A percentile compares a stretch with the other conserved stretches of the same genome.
Conservation (phyloP, 2,888 invertebrate species). For the Furcula furcula region DNA sequence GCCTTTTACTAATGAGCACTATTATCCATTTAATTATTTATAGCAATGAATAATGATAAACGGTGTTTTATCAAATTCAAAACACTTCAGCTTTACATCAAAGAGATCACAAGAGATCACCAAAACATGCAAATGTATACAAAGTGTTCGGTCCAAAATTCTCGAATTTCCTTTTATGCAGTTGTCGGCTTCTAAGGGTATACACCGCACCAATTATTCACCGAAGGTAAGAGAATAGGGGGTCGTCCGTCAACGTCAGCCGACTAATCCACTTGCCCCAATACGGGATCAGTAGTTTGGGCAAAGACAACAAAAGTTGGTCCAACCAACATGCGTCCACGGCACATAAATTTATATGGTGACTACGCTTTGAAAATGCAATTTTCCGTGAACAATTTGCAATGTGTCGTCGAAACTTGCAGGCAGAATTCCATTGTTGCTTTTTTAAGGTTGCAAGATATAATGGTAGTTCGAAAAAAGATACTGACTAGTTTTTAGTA, state of each 20-base stretch:
- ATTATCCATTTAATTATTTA: too few relatives aligned
- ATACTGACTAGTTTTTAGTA: too few relatives aligned
- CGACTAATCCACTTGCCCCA: slow-evolving; percentile 46
- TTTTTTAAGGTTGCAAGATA: too few relatives aligned
- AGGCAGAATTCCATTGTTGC: not conserved
- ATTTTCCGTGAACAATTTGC: slow-evolving; percentile 23
- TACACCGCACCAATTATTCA: slow-evolving; percentile 28
- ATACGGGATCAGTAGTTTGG: slow-evolving; percentile 34
- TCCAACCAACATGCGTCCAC: slow-evolving; percentile 26
- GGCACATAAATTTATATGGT: slow-evolving; percentile 38
- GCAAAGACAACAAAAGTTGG: slow-evolving; percentile 40
- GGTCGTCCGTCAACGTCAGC: slow-evolving; percentile 46
- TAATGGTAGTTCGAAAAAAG: too few relatives aligned
- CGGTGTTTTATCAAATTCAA: not conserved
- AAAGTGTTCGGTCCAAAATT: slow-evolving; percentile 10
- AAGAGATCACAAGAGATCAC: slow-evolving; percentile 26
- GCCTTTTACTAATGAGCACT: too few relatives aligned
- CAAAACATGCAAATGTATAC: slow-evolving; percentile 23
- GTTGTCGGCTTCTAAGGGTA: slow-evolving; percentile 19
- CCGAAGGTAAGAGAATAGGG: slow-evolving; percentile 28
- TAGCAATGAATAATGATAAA: not conserved
- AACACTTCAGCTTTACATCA: slow-evolving; percentile 8
- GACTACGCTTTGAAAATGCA: slow-evolving; percentile 25
- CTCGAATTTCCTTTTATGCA: slow-evolving; percentile 18
- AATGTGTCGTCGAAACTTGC: not conserved